phyloP scores from a whole-genome alignment of 2,113 vertebrate species.

The Sceloporus undulatus region DNA sequence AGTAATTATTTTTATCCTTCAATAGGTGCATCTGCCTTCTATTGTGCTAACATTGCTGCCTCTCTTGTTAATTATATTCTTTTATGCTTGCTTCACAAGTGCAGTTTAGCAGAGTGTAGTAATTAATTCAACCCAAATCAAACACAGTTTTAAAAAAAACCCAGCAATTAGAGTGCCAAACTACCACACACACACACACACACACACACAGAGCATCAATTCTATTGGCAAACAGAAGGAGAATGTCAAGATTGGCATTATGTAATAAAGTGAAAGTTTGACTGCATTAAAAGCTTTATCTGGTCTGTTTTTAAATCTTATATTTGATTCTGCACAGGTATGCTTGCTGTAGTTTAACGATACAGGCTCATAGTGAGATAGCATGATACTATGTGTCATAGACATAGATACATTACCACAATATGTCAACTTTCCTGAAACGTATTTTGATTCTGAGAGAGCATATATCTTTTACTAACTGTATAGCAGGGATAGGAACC shows the following conservation, averaged over 20 bases:
- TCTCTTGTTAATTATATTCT: constrained; percentile 71
- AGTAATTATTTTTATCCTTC: constrained; percentile 78
- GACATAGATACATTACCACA: not conserved
- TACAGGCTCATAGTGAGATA: not conserved
- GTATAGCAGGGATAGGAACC: not conserved
- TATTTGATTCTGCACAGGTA: not conserved
- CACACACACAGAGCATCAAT: not conserved
- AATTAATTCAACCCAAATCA: constrained; percentile 69
- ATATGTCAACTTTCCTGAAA: not conserved
- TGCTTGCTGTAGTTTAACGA: not conserved
- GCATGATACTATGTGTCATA: too few species aligned
- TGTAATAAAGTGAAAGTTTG: not conserved
- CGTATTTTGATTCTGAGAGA: not conserved
- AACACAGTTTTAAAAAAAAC: constrained; percentile 27
- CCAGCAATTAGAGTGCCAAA: constrained; percentile 24
- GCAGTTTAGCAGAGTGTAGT: constrained; percentile 61
- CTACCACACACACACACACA: not conserved
- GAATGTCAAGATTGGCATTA: not conserved
- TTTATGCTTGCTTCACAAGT: constrained; percentile 69
- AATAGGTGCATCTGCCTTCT: constrained; percentile 70
- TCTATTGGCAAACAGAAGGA: constrained; percentile 2
- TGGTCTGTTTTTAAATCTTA: constrained; percentile 20
- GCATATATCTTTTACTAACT: not conserved
- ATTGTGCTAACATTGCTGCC: constrained; percentile 64
- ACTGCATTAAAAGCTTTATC: not conserved